Evolutionary conservation across 2,113 vertebrate genomes (phyloP), one percentile per base, ranked within the genome.

Genomic region (Eupsittula cactorum): DNA sequence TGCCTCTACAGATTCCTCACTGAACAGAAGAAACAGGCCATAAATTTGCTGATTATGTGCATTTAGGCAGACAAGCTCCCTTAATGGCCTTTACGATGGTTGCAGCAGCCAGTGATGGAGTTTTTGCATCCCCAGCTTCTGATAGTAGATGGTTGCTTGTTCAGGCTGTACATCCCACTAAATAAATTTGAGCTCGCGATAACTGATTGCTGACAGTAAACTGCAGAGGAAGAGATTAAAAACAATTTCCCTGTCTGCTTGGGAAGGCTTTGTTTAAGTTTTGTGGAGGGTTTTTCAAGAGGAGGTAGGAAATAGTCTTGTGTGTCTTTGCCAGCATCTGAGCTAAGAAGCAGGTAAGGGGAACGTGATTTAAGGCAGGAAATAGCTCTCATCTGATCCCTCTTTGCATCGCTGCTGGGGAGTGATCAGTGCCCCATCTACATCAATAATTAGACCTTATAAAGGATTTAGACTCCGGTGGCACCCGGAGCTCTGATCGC

Each of bases 21-120:
- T 73, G 81, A 90, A 59, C 68, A 81, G 86, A 65, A 97, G 91
- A 81, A 95, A 47, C 91, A 95, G 94, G 84, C 94, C 91, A 91
- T 97, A 96, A 95, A 97, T 96, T 92, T 94, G 88, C 82, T 86
- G 94, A 94, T 97, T 92, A 94, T 91, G 94, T 94, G 95, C 90
- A 86, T 94, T 96, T 95, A 95, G 95, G 92, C 82, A 90, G 86
- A 80, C 74, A 52, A 46, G 90, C 82, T 97, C 96, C 90, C 95
- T 95, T 95, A 94, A 96, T 86, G 86, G 96, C 88, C 90, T 96
- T 96, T 94, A 82, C 16, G 2, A 79, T 20, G 53, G 82, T 64
- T 94, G 94, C 92, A 94, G 77, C 94, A 8, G 11, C 50, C 89
- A 75, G 86, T 55, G 86, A 82, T 88, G 88, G 92, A 86, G 94